Conservation (phyloP, 2,113 vertebrate genomes). For the Tetrao urogallus region DNA sequence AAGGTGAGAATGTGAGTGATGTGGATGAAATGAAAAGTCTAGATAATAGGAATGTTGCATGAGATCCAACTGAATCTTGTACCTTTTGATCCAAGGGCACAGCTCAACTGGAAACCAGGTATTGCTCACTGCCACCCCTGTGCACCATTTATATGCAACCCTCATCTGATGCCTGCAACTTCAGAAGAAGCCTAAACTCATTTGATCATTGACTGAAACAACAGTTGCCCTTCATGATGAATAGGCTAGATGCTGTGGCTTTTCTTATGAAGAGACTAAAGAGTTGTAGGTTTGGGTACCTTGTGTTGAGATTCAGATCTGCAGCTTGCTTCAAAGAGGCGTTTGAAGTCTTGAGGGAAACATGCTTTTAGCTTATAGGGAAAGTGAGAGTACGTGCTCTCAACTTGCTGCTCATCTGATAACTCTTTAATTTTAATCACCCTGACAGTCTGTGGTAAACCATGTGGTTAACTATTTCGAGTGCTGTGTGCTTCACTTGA, state of each 20-base stretch:
- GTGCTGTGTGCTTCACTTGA: not conserved
- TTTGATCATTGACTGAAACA: not conserved
- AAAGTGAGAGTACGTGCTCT: conserved; percentile 68
- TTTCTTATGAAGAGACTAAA: conserved; percentile 57
- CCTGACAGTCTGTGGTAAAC: conserved; percentile 70
- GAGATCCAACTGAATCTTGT: not conserved
- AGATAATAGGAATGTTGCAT: not conserved
- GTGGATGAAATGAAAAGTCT: not conserved
- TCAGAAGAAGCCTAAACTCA: not conserved
- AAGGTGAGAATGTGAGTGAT: not conserved
- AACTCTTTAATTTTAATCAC: conserved; percentile 73
- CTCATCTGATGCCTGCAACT: not conserved
- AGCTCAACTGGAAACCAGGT: not conserved
- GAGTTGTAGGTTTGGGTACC: conserved; percentile 12
- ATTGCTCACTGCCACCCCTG: not conserved
- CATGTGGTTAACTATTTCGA: conserved; percentile 73
- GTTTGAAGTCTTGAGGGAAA: conserved; percentile 72
- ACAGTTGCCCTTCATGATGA: conserved; percentile 31
- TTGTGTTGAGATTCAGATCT: conserved; percentile 53
- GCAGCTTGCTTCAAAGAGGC: conserved; percentile 52
- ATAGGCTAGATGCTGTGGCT: conserved; percentile 28
- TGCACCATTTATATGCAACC: not conserved
- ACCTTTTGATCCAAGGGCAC: not conserved
- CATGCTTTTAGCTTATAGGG: conserved; percentile 59
- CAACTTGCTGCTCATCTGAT: conserved; percentile 61